Evolutionary conservation across 2,888 invertebrate species (phyloP).

Genomic region (Embidobia sp.): DNA sequence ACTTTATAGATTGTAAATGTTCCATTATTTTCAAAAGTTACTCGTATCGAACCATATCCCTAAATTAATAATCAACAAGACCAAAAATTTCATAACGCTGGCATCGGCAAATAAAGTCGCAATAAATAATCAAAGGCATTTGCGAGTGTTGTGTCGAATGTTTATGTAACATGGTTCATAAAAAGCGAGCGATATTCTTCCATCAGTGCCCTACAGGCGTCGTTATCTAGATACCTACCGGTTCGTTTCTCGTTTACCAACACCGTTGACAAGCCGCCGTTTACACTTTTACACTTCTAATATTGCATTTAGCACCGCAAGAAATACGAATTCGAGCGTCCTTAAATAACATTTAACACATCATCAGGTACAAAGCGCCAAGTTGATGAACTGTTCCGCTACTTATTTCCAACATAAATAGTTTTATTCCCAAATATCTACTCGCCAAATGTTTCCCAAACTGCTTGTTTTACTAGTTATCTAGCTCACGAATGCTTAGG

Average conservation of each 20-base stretch:
- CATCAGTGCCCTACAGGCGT: conserved; percentile 74
- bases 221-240: conserved; percentile 72
- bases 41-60: conserved; percentile 25
- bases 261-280: conserved; percentile 70
- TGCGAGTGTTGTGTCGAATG: conserved; percentile 65
- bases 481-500: no score
- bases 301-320: conserved; percentile 73
- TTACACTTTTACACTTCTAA: conserved; percentile 77
- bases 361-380: conserved; percentile 53
- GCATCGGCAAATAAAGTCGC: conserved; percentile 46
- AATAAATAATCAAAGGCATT: conserved; percentile 62
- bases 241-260: conserved; percentile 74
- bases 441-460: no score
- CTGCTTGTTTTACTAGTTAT: no score
- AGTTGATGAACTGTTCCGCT: conserved; percentile 57
- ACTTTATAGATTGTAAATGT: conserved; percentile 40
- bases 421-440: conserved; percentile 48
- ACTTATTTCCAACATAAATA: conserved; percentile 41
- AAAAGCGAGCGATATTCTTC: conserved; percentile 78
- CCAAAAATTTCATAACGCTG: conserved; percentile 48
- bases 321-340: conserved; percentile 59
- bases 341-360: conserved; percentile 64
- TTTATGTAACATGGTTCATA: conserved; percentile 73
- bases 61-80: conserved; percentile 50
- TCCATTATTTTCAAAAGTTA: conserved; percentile 34